Conservation (phyloP, 2,888 invertebrate species). For the Lasioglossum oenotherae region DNA sequence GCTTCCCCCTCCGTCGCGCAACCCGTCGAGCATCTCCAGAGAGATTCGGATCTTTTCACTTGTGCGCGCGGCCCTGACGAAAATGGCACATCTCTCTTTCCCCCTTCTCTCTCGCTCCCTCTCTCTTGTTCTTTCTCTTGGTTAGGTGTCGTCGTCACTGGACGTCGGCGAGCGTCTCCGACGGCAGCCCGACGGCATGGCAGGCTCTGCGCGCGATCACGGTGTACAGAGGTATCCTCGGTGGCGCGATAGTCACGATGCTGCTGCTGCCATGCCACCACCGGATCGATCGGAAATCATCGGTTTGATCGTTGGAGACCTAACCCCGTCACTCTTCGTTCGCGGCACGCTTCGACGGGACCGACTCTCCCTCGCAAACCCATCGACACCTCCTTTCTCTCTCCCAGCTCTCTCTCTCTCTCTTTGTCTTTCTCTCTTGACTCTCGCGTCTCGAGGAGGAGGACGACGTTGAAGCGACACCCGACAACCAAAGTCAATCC, state of each 20-base stretch:
- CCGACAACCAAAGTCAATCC: conserved; percentile 1
- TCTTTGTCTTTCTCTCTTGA: background rate
- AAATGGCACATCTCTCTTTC: conserved; percentile 39
- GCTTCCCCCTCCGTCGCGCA: background rate
- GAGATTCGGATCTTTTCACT: conserved; percentile 29
- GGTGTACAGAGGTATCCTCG: conserved; percentile 20
- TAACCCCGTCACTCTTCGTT: background rate
- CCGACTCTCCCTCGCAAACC: conserved; percentile 37
- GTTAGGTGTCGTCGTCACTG: conserved; percentile 50
- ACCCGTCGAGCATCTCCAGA: conserved; percentile 31
- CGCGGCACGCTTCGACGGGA: conserved; percentile 36
- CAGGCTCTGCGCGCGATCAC: conserved; percentile 32
- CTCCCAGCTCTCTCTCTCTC: background rate
- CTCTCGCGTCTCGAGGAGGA: background rate
- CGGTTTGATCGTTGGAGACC: conserved; percentile 23
- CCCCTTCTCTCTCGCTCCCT: background rate
- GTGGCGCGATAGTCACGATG: conserved; percentile 43
- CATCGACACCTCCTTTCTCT: conserved; percentile 27
- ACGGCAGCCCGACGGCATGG: conserved; percentile 45
- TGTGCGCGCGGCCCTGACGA: conserved; percentile 16
- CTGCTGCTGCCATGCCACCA: conserved; percentile 21
- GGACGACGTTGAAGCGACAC: background rate
- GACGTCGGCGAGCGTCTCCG: conserved; percentile 36
- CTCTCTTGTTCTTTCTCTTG: background rate
- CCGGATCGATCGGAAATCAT: conserved; percentile 57